phyloP scores from a whole-genome alignment of 2,113 vertebrate genomes.

The Maccullochella peelii region DNA sequence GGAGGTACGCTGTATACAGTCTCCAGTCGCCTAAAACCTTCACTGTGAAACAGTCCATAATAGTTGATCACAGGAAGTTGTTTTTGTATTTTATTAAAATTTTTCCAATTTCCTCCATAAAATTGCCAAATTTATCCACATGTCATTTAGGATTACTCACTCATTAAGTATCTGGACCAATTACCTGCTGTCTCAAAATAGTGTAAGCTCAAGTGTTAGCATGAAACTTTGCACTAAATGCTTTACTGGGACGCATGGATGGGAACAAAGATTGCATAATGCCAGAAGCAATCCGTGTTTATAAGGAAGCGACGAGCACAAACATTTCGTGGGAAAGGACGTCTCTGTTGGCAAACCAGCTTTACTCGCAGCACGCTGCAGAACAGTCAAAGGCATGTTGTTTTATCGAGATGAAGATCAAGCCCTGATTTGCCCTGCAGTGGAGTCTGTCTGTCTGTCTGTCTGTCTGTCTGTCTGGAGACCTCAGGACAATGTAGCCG shows the following conservation, averaged over 20 bases:
- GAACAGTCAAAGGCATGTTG: slow-evolving; percentile 4
- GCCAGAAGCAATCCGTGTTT: background rate
- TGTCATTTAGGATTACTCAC: background rate
- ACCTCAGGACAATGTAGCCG: slow-evolving; percentile 50
- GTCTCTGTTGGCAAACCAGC: background rate
- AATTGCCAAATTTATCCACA: background rate
- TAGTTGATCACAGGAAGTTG: background rate
- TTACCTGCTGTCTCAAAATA: background rate
- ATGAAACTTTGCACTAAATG: background rate
- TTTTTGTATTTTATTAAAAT: background rate
- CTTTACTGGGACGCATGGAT: slow-evolving; percentile 10
- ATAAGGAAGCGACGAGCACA: background rate
- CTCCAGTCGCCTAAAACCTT: background rate
- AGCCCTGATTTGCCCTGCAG: slow-evolving; percentile 9
- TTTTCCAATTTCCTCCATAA: background rate
- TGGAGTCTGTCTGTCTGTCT: slow-evolving; percentile 8
- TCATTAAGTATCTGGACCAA: background rate
- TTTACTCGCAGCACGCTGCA: slow-evolving; percentile 4
- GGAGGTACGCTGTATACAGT: too few species aligned
- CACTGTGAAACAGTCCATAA: background rate
- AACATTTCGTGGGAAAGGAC: background rate
- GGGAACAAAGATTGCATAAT: background rate
- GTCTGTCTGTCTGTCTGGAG: slow-evolving; percentile 31
- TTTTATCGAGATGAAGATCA: slow-evolving; percentile 6
- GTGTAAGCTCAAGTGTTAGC: background rate